Percentiles rank a stretch among this genome's conserved stretches.
These are phyloP conservation scores for Siphamia tubifer DNA, from an alignment of 2,113 vertebrate genomes.

Conservation along the genomic window DNA sequence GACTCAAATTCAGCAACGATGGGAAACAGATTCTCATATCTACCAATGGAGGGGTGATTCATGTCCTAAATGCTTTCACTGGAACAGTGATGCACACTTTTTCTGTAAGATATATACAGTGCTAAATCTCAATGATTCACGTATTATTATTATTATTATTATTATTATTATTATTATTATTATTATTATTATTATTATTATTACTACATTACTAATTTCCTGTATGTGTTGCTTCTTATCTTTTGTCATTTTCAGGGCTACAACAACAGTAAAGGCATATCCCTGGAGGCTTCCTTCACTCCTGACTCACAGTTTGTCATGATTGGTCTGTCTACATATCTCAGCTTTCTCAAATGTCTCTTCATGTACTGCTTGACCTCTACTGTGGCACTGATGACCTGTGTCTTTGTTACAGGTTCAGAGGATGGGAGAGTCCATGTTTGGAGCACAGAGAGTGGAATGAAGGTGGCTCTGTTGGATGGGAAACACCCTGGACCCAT, in stretches of 20 bases:
- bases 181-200: not conserved
- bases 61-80: constrained; percentile 92
- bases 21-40: constrained; percentile 96
- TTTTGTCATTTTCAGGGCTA: constrained; percentile 83
- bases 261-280: constrained; percentile 95
- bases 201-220: not conserved
- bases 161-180: not conserved
- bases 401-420: constrained; percentile 80
- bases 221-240: not conserved
- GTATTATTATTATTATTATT: not conserved
- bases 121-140: not conserved
- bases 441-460: constrained; percentile 96
- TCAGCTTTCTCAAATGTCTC: not conserved
- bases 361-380: not conserved
- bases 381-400: not conserved
- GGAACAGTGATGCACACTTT: constrained; percentile 93
- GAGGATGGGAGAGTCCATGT: constrained; percentile 98
- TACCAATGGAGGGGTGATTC: constrained; percentile 92
- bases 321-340: constrained; percentile 86
- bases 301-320: constrained; percentile 98
- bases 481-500: constrained; percentile 96
- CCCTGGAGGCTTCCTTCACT: constrained; percentile 96
- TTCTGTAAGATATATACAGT: constrained; percentile 81
- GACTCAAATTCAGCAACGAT: constrained; percentile 97
- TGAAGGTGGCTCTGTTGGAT: constrained; percentile 97